Evolutionary conservation across 2,113 vertebrate species (phyloP), one percentile per base, ranked within the genome.

Genomic region (Ahaetulla prasina): DNA sequence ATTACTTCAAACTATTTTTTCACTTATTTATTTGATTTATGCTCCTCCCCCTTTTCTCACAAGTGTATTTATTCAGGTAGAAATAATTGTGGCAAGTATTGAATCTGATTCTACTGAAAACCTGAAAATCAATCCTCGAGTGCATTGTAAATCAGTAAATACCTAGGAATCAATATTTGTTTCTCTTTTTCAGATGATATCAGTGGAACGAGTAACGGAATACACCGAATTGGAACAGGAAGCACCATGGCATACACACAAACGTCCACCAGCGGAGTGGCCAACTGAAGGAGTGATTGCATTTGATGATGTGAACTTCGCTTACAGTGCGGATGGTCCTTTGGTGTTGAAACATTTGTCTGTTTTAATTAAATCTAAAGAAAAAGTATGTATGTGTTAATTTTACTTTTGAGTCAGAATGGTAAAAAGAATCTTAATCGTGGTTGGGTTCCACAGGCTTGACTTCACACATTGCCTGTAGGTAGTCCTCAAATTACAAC

Each of bases 171-270:
- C 35, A 43, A 54, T 22, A 11, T 92, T 90, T 47, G 25, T 89
- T 1, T 52, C 3, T 92, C 9, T 96, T 53, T 93, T 96, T 74
- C 93, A 99, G 99, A 99, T 99, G 99, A 99, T 98, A 53, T 99
- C 99, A 1, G 99, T 99, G 84, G 99, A 99, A 96, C 97, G 99
- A 95, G 98, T 99, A 91, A 97, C 99, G 60, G 99, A 99, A 74
- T 99, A 99, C 92, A 98, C 99, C 22, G 97, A 99, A 85, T 98
- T 99, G 89, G 98, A 99, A 94, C 98, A 98, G 89, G 99, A 99
- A 96, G 99, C 99, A 1, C 96, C 98, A 1, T 99, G 99, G 99
- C 98, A 99, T 91, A 98, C 97, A 3, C 94, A 94, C 91, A 98
- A 97, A 85, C 97, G 92, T 9, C 99, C 98, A 1, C 98, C 98